Evolutionary conservation across 2,888 invertebrate species (phyloP).

Genomic region (Priocnemis perturbator): DNA sequence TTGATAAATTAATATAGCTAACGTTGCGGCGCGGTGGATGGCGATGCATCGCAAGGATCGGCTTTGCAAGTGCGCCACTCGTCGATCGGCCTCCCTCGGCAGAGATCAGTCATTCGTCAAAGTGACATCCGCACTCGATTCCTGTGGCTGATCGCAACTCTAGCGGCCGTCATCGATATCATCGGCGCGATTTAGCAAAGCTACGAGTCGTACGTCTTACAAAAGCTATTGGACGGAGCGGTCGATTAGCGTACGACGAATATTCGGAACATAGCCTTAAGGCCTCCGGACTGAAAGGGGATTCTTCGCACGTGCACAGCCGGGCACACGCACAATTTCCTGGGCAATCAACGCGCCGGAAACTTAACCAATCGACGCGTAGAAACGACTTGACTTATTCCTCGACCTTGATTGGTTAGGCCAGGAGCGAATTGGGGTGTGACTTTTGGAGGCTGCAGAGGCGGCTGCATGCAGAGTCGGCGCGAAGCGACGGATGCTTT

Average conservation of each 20-base stretch:
- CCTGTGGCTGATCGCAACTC: too few relatives aligned
- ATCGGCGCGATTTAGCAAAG: too few relatives aligned
- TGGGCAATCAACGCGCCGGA: constrained; percentile 72
- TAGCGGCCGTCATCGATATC: too few relatives aligned
- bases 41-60: constrained; percentile 8
- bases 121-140: constrained; percentile 14
- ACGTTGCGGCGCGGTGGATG: constrained; percentile 15
- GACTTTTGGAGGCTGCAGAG: constrained; percentile 64
- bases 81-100: constrained; percentile 23
- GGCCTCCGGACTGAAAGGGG: too few relatives aligned
- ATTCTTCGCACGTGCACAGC: too few relatives aligned
- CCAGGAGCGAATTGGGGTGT: constrained; percentile 59
- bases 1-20: constrained; percentile 67
- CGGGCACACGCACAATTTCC: constrained; percentile 70
- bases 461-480: too few relatives aligned
- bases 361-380: constrained; percentile 68
- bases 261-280: too few relatives aligned
- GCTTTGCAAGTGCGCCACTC: constrained; percentile 24
- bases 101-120: constrained; percentile 49
- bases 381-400: constrained; percentile 64
- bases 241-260: too few relatives aligned
- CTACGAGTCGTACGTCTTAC: too few relatives aligned
- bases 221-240: too few relatives aligned
- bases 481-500: constrained; percentile 2
- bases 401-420: constrained; percentile 69